Base-by-base conservation (phyloP, 2,113 vertebrate species). In the Athene cunicularia region DNA sequence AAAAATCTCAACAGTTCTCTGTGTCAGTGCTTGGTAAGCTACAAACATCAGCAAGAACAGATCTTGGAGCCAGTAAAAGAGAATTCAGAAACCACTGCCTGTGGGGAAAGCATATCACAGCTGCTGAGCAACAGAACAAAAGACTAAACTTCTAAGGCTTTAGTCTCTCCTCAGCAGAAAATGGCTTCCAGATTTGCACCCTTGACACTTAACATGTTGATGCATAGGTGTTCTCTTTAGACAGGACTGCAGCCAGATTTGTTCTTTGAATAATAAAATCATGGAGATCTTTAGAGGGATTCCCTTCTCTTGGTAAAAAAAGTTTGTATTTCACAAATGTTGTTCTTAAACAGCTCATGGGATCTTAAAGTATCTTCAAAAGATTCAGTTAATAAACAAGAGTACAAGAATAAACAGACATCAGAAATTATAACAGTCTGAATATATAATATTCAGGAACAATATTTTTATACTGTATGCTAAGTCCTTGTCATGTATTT, bases 311-410 rank as follows among this genome's bases (percentile, higher is more conserved):
- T 43, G 1, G 6, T 58, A 53, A 52, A 83, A 82, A 56, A 75
- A 8, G 5, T 8, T 43, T 0, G 0, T 22, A 49, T 62, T 67
- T 70, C 33, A 49, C 14, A 0, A 86, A 74, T 3, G 3, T 26
- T 56, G 17, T 22, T 68, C 58, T 58, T 80, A 60, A 83, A 62
- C 11, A 50, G 28, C 21, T 37, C 24, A 70, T 5, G 5, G 15
- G 32, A 63, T 52, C 47, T 58, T 47, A 26, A 50, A 22, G 4
- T 10, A 8, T 17, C 45, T 73, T 86, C 55, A 67, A 62, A 87
- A 62, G 55, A 82, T 14, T 75, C 3, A 39, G 45, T 56, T 76
- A 72, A 43, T 7, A 81, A 95, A 39, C 8, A 90, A 56, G 14
- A 0, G 0, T 11, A 49, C 13, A 66, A 82, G 64, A 84, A 70